Conservation (phyloP, 2,113 vertebrate genomes). For the Stomatorhinus ivindoensis region DNA sequence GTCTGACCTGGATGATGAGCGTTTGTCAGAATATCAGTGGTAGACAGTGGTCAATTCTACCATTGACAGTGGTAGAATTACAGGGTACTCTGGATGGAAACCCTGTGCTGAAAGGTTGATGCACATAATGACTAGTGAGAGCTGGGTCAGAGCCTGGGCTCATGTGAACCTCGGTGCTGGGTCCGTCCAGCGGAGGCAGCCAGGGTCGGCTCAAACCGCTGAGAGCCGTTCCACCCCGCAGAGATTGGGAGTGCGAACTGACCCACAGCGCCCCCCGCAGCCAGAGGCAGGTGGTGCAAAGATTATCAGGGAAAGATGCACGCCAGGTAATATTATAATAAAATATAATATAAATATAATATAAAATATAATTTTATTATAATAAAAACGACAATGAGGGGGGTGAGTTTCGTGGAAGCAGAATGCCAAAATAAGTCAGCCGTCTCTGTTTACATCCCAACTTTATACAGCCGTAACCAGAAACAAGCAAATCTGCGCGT, state of each 20-base stretch:
- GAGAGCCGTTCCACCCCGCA: neutral
- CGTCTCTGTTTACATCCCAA: neutral
- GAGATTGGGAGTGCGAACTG: neutral
- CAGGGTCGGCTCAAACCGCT: neutral
- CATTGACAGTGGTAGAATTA: neutral
- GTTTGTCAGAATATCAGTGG: neutral
- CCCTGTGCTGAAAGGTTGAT: neutral
- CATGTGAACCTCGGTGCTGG: neutral
- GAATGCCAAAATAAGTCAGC: neutral
- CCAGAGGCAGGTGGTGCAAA: neutral
- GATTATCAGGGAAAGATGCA: neutral
- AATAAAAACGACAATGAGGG: neutral
- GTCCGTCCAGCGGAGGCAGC: neutral
- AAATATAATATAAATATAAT: too few species aligned
- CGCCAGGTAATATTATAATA: neutral
- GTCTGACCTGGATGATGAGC: neutral
- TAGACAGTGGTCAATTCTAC: too few species aligned
- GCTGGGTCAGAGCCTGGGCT: neutral
- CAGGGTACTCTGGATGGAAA: neutral
- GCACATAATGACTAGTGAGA: neutral
- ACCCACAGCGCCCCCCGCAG: neutral
- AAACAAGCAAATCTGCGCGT: neutral
- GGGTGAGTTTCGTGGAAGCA: neutral
- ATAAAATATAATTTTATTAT: too few species aligned
- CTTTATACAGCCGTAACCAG: constrained; percentile 1